Base-by-base conservation (phyloP, 2,113 vertebrate species). In the Tragelaphus buxtoni region DNA sequence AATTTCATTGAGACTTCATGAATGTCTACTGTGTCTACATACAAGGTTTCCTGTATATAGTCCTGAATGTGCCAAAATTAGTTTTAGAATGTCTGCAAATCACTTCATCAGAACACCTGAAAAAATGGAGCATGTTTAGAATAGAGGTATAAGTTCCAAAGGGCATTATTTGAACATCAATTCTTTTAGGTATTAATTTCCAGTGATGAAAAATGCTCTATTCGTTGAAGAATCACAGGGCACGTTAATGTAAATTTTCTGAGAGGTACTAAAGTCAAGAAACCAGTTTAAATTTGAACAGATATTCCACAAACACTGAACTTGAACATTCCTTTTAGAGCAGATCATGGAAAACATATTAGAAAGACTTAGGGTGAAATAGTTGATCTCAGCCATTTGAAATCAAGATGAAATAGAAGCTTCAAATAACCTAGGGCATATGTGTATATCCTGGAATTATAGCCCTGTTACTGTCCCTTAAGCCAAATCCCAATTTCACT, bases 261-360 rank as follows among this genome's bases (percentile, higher is more conserved):
- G 16, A 61, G 77, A 88, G n/a, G 4, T 88, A 39, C 42, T 83
- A 49, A 61, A 45, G 18, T 69, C 58, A 95, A 93, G 22, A 95
- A 69, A 45, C 18, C 3, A 60, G 35, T 61, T 72, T 92, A 90
- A 85, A 82, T 45, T 76, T 60, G 58, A 93, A 80, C 9, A 65
- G 14, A 85, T 61, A 87, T 96, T 96, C 35, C n/a, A 95, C 58
- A 87, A 61, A 95, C 56, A 74, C 24, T 90, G 87, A 76, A 95
- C 39, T 42, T 49, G 6, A 90, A 63, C 93, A 95, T n/a, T 83
- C 10, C 1, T 77, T 83, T 35, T 72, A 76, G 2, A 86, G 1
- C 8, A 94, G 32, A 94, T 47, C 5, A 61, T 35, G 3, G n/a
- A 91, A 93, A 96, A 74, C 4, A 65, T 12, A 86, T 13, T 55